Percentiles rank a stretch among this genome's conserved stretches.
These are phyloP conservation scores for Petrosia ficiformis DNA, from an alignment of 37 sponge, comb jelly and placozoan genomes.

Conservation along the genomic window DNA sequence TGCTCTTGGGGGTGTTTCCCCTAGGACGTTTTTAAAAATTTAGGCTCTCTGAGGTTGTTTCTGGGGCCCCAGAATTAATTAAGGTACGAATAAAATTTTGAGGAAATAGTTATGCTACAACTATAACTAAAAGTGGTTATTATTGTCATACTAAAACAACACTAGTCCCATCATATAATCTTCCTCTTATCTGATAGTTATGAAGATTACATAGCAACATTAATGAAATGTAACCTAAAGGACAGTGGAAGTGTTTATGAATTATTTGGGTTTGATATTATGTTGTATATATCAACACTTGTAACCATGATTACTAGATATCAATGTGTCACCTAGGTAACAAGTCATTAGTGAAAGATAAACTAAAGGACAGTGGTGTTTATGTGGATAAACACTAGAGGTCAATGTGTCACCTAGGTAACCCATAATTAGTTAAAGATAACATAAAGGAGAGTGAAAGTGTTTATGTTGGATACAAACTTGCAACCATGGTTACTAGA, in stretches of 20 bases:
- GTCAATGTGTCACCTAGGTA: slow-evolving; percentile 95
- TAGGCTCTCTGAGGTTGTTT: no score
- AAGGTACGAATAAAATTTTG: no score
- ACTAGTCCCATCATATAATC: no score
- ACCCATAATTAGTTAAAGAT: neutral
- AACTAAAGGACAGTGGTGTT: slow-evolving; percentile 3
- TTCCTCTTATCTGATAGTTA: neutral
- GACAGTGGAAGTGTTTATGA: slow-evolving; percentile 60
- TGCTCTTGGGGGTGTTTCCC: no score
- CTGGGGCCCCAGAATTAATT: no score
- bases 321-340: slow-evolving; percentile 92
- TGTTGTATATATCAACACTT: slow-evolving; percentile 78
- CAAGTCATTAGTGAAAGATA: slow-evolving; percentile 3
- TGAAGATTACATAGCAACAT: neutral
- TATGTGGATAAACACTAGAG: slow-evolving; percentile 92
- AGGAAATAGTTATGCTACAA: no score
- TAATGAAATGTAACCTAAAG: neutral
- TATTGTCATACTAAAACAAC: no score
- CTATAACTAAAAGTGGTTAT: no score
- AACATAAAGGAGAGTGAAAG: neutral
- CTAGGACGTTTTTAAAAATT: no score
- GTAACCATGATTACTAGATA: slow-evolving; percentile 94
- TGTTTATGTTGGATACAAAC: slow-evolving; percentile 73
- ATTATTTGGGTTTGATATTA: slow-evolving; percentile 97
- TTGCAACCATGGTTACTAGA: slow-evolving; percentile 95